Conservation (phyloP, 2,113 vertebrate species). For the Engystomops pustulosus region DNA sequence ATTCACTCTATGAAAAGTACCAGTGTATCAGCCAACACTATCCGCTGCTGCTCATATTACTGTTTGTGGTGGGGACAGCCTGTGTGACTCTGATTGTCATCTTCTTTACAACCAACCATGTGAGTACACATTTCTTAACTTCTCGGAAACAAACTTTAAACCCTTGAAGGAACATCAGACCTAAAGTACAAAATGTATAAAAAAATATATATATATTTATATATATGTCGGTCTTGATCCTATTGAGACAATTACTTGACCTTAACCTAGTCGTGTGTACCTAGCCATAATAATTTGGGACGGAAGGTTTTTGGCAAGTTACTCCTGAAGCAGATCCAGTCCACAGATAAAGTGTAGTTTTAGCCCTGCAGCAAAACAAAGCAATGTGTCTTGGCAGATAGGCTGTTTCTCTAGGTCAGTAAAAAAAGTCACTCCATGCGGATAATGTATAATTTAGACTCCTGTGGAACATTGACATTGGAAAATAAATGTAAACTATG, state of each 20-base stretch:
- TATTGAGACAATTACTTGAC: too few relatives aligned
- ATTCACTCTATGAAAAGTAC: slow-evolving; percentile 89
- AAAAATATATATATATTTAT: too few relatives aligned
- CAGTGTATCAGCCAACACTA: slow-evolving; percentile 89
- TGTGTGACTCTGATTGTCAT: slow-evolving; percentile 79
- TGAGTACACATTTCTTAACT: slow-evolving; percentile 72
- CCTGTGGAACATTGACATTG: neutral
- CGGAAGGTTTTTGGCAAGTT: too few relatives aligned
- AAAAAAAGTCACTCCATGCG: neutral
- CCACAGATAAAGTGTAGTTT: neutral
- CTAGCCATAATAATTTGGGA: too few relatives aligned
- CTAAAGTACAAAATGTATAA: neutral
- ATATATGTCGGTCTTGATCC: too few relatives aligned
- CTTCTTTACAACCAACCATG: slow-evolving; percentile 74
- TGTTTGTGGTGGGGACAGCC: slow-evolving; percentile 79
- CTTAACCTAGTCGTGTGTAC: too few relatives aligned
- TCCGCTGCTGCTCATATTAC: slow-evolving; percentile 85
- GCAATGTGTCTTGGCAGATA: neutral
- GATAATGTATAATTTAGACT: neutral
- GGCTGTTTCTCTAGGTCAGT: neutral
- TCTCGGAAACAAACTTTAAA: neutral
- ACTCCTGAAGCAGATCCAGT: neutral
- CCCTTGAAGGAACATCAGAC: too few relatives aligned
- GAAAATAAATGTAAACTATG: too few relatives aligned
- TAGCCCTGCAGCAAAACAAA: neutral